A percentile compares a stretch with the other conserved stretches of the same genome.
Conservation (phyloP, 2,113 vertebrate genomes). For the Jacana jacana region DNA sequence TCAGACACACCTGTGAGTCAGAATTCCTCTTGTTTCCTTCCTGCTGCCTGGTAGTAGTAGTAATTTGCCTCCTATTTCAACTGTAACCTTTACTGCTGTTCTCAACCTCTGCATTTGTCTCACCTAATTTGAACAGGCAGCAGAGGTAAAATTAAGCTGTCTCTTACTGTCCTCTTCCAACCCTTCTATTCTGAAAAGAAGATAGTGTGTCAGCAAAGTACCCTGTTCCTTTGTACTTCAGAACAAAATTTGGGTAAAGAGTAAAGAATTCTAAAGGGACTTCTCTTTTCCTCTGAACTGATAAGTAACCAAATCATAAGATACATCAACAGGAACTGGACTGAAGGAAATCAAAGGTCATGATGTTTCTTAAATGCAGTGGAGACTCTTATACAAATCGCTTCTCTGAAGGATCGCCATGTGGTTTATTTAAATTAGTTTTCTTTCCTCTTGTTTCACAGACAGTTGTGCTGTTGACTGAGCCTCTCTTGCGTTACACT, state of each 20-base stretch:
- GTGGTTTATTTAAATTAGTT: constrained; percentile 17
- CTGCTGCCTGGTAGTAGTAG: neutral
- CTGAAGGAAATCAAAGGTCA: constrained; percentile 22
- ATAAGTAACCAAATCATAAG: neutral
- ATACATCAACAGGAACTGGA: neutral
- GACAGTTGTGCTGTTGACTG: neutral
- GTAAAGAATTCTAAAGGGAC: neutral
- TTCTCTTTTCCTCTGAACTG: neutral
- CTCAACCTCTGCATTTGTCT: neutral
- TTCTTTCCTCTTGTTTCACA: neutral
- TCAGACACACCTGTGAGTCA: constrained; percentile 43
- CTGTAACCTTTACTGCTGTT: neutral
- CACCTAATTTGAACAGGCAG: neutral
- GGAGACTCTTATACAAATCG: neutral
- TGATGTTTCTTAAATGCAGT: neutral
- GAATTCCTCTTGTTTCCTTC: constrained; percentile 30
- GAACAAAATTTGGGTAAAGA: neutral
- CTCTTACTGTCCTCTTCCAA: neutral
- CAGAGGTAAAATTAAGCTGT: neutral
- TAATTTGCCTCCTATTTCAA: neutral
- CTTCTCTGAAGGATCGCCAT: neutral
- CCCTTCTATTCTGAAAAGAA: neutral
- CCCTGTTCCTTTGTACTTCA: neutral
- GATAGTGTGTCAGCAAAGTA: neutral
- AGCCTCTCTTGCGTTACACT: neutral